A percentile compares a stretch with the other conserved stretches of the same genome.
Evolutionary conservation across 2,113 vertebrate genomes (phyloP).

Genomic region (Collichthys lucidus): DNA sequence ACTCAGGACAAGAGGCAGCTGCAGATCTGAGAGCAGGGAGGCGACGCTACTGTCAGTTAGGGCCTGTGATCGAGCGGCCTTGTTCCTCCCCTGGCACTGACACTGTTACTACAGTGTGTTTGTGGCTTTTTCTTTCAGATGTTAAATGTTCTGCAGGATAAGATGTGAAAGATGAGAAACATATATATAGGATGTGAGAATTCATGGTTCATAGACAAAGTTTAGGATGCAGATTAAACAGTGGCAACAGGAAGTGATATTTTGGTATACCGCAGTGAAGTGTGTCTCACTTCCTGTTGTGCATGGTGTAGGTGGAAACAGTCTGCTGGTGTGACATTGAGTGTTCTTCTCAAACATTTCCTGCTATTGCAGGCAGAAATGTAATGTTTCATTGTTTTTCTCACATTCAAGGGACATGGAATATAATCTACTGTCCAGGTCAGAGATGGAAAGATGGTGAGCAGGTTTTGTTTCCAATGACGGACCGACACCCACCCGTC

Average conservation of each 20-base stretch:
- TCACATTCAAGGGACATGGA: not conserved
- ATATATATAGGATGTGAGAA: not conserved
- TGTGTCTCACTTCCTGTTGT: conserved; percentile 60
- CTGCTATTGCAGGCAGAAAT: conserved; percentile 7
- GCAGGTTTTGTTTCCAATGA: not conserved
- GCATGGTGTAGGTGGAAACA: not conserved
- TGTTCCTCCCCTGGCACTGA: not conserved
- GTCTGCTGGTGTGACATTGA: conserved; percentile 24
- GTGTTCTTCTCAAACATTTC: conserved; percentile 28
- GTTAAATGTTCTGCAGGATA: not conserved
- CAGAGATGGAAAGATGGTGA: not conserved
- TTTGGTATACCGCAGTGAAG: conserved; percentile 34
- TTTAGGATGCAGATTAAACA: not conserved
- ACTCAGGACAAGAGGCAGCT: conserved; percentile 45
- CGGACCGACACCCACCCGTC: not conserved
- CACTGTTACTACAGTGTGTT: conserved; percentile 7
- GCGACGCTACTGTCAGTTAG: not conserved
- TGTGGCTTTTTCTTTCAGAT: not conserved
- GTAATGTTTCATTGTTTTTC: not conserved
- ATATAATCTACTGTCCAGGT: not conserved
- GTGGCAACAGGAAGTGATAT: conserved; percentile 65
- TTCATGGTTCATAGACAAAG: not conserved
- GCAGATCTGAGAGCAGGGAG: conserved; percentile 20
- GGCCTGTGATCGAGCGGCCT: not conserved
- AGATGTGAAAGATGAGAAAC: not conserved